Conservation (phyloP, 2,888 invertebrate species). For the Gari tellinella region DNA sequence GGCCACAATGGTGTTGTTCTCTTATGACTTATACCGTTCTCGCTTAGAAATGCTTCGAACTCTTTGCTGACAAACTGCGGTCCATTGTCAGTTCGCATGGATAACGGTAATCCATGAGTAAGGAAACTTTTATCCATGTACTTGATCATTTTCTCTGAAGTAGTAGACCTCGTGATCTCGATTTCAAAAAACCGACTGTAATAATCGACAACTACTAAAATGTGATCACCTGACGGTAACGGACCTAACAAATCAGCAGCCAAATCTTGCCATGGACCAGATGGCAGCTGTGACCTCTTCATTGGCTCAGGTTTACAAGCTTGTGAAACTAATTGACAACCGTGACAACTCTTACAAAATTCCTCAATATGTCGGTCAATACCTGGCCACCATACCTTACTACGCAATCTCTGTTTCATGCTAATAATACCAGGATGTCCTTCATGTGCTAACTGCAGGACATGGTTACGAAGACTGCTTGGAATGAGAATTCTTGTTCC, state of each 20-base stretch:
- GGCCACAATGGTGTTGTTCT: constrained; percentile 30
- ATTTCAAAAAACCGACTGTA: constrained; percentile 60
- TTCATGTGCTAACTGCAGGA: too few relatives aligned
- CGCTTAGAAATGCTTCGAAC: constrained; percentile 41
- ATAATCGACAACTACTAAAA: constrained; percentile 62
- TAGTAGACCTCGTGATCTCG: constrained; percentile 44
- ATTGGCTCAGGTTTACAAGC: constrained; percentile 45
- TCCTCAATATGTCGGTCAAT: constrained; percentile 40
- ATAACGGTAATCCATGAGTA: constrained; percentile 46
- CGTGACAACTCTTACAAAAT: constrained; percentile 37
- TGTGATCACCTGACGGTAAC: constrained; percentile 43
- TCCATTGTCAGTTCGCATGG: constrained; percentile 56
- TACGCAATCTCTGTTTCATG: constrained; percentile 22
- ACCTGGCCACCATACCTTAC: constrained; percentile 49
- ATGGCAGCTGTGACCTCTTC: constrained; percentile 34
- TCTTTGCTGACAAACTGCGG: constrained; percentile 45
- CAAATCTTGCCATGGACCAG: constrained; percentile 58
- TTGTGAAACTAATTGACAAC: constrained; percentile 37
- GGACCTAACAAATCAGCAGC: constrained; percentile 58
- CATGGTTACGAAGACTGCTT: too few relatives aligned
- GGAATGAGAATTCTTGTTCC: too few relatives aligned
- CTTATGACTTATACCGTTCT: constrained; percentile 47
- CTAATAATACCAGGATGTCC: too few relatives aligned
- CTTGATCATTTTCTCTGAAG: constrained; percentile 45
- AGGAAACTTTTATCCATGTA: constrained; percentile 50